A percentile compares a stretch with the other conserved stretches of the same genome.
Evolutionary conservation across 2,113 vertebrate genomes (phyloP).

Genomic region (Bungarus multicinctus): DNA sequence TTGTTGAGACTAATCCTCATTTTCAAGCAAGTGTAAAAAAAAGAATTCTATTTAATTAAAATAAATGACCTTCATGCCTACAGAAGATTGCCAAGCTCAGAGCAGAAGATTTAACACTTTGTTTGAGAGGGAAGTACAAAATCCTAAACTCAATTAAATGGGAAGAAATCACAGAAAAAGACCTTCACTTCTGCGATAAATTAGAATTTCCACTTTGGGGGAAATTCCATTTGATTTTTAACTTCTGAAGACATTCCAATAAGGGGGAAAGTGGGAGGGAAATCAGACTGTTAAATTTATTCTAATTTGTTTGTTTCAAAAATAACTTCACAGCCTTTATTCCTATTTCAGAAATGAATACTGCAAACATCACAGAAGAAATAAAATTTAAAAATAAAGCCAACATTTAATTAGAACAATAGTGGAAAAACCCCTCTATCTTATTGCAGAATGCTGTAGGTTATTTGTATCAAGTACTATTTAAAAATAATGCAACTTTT

Average conservation of each 20-base stretch:
- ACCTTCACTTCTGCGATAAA: conserved; percentile 25
- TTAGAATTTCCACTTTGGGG: conserved; percentile 21
- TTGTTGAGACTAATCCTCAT: conserved; percentile 63
- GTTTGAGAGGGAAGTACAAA: conserved; percentile 27
- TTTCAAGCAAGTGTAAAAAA: conserved; percentile 61
- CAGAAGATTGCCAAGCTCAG: conserved; percentile 58
- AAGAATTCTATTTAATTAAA: conserved; percentile 66
- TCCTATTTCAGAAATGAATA: conserved; percentile 46
- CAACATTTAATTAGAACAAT: conserved; percentile 23
- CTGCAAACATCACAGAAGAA: conserved; percentile 29
- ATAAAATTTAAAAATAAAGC: conserved; percentile 35
- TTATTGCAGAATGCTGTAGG: neutral
- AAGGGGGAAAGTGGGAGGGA: neutral
- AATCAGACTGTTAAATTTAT: conserved; percentile 46
- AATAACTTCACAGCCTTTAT: conserved; percentile 3
- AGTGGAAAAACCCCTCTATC: neutral
- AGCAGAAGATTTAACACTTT: conserved; percentile 54
- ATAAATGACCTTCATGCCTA: conserved; percentile 65
- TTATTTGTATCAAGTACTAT: neutral
- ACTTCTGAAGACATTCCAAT: conserved; percentile 7
- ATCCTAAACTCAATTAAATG: conserved; percentile 25
- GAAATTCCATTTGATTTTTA: conserved; percentile 1
- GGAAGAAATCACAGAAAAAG: conserved; percentile 21
- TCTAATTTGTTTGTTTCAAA: conserved; percentile 43
- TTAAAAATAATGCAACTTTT: neutral